A percentile compares a stretch with the other conserved stretches of the same genome.
Evolutionary conservation across 2,113 vertebrate genomes (phyloP).

Genomic region (Cephalopholis sonnerati): DNA sequence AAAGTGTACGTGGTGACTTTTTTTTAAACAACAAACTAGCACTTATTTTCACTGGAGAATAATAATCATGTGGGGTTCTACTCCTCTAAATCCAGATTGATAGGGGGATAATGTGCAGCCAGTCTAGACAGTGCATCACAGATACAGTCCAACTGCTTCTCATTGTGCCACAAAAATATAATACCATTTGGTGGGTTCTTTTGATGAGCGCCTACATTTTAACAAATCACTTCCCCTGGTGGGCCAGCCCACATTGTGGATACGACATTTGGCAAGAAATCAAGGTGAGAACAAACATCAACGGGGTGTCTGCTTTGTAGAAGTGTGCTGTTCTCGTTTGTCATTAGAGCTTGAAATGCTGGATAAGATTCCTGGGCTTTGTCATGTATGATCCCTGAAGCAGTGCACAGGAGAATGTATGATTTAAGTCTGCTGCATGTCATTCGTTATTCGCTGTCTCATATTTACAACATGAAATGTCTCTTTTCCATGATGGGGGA

Average conservation of each 20-base stretch:
- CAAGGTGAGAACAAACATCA: constrained; percentile 46
- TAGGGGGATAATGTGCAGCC: neutral
- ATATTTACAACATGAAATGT: constrained; percentile 25
- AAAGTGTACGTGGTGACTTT: neutral
- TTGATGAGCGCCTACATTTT: constrained; percentile 34
- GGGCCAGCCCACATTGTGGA: constrained; percentile 27
- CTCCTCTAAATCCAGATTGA: neutral
- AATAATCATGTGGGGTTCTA: neutral
- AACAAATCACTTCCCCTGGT: constrained; percentile 17
- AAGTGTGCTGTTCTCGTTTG: constrained; percentile 9
- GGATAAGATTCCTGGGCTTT: neutral
- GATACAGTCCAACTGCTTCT: constrained; percentile 1
- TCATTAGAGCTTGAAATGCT: constrained; percentile 16
- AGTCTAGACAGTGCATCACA: constrained; percentile 10
- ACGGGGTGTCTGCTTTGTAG: constrained; percentile 5
- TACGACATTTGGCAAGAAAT: constrained; percentile 59
- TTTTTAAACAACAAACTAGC: neutral
- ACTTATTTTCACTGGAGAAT: neutral
- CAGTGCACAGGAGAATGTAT: neutral
- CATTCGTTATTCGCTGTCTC: neutral
- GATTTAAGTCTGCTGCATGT: neutral
- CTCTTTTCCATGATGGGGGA: constrained; percentile 1
- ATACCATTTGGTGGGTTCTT: constrained; percentile 5
- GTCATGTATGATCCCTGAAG: neutral
- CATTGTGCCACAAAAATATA: constrained; percentile 14